Base-by-base conservation (phyloP, 2,113 vertebrate genomes). In the Australoheros scitulus region DNA sequence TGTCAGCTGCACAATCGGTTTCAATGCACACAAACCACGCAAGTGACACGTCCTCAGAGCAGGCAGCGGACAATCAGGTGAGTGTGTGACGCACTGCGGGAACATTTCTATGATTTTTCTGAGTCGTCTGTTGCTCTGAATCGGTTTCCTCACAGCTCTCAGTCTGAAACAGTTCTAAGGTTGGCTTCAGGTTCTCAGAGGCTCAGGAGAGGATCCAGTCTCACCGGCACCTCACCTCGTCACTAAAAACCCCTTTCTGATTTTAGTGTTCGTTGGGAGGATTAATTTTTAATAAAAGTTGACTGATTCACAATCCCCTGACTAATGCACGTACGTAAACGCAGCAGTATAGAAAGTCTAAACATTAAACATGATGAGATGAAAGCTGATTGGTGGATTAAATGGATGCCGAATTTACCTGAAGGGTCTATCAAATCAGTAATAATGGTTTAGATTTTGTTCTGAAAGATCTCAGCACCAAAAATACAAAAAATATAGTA, bases 401-500 rank as follows among this genome's bases (percentile, higher is more conserved):
- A n/a, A 65, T 43, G n/a, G 41, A 43, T 65, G n/a, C 36, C 36
- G 63, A 65, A 17, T 43, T 24, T 24, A 43, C n/a, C 2, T 7
- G n/a, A 24, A n/a, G 24, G 63, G 13, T 15, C 63, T 1, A 43
- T 17, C 38, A 24, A 22, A 65, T 24, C 38, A 10, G 0, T 41
- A 24, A 17, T n/a, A 0, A 0, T 2, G 9, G 13, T 43, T 43
- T 65, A 43, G n/a, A 17, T 24, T 24, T 24, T 10, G 63, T 43
- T 65, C n/a, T 43, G 2, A 43, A 65, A 24, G 38, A 43, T 24
- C 38, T 65, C 38, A 38, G 63, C 13, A 17, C 63, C 13, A 0
- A 8, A 65, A 0, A 65, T 0, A 13, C 1, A 24, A 24, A 47
- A 64, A 24, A 43, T 43, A n/a, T 43, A 34, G 6, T 34, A 34